Conservation (phyloP, 2,888 invertebrate genomes). For the Cancer borealis region DNA sequence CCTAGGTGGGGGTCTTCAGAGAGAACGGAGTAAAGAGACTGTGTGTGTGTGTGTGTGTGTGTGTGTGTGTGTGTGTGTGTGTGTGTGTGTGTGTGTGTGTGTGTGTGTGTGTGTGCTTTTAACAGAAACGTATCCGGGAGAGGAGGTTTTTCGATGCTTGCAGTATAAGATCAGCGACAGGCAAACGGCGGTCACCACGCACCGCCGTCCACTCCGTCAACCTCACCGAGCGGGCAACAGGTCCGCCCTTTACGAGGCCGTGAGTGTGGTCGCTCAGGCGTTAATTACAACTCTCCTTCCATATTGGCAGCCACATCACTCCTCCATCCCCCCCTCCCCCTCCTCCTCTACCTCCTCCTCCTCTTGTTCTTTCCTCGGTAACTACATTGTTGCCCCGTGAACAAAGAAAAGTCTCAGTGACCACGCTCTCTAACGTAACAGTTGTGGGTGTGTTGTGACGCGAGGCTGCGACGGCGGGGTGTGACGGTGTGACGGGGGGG, state of each 20-base stretch:
- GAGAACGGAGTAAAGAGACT: not conserved
- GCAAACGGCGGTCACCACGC: not conserved
- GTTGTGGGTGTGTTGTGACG: not conserved
- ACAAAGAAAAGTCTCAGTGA: constrained; percentile 27
- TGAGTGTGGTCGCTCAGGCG: not conserved
- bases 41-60: constrained; percentile 42
- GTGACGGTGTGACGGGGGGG: not conserved
- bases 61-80: constrained; percentile 50
- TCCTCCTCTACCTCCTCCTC: not conserved
- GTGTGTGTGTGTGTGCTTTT: not conserved
- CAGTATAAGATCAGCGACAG: not conserved
- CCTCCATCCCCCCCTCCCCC: not conserved
- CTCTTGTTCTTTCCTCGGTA: not conserved
- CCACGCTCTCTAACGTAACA: not conserved
- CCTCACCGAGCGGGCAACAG: not conserved
- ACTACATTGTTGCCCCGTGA: not conserved
- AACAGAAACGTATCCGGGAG: not conserved
- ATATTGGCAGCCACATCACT: not conserved
- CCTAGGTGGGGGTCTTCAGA: not conserved
- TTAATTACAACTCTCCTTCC: not conserved
- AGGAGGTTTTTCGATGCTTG: not conserved
- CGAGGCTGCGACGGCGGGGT: constrained; percentile 28
- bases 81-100: constrained; percentile 41
- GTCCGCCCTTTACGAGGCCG: not conserved
- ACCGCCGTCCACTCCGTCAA: not conserved